These are phyloP conservation scores for Notarius quadriscutis DNA, from an alignment of 2,113 vertebrate genomes.

Conservation along the genomic window DNA sequence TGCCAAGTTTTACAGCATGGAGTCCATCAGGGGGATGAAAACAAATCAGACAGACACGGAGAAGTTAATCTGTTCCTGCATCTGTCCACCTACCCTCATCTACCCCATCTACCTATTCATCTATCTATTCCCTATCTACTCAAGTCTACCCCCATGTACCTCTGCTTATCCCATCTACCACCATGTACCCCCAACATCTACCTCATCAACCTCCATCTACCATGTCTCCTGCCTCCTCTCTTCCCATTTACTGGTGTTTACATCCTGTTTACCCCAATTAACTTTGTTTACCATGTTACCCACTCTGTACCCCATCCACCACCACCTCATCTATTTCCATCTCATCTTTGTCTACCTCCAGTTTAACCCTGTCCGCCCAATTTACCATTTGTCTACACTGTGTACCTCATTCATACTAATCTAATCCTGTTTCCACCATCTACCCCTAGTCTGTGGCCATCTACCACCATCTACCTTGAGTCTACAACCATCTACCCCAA, in stretches of 20 bases:
- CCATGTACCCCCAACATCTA: neutral
- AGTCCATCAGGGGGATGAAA: conserved; percentile 49
- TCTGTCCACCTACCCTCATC: neutral
- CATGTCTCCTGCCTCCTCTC: neutral
- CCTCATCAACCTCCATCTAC: neutral
- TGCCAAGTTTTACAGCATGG: conserved; percentile 51
- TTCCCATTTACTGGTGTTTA: neutral
- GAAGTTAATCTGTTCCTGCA: conserved; percentile 56
- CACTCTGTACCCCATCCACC: neutral
- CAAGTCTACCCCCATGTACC: neutral
- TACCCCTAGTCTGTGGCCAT: neutral
- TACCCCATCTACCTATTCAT: neutral
- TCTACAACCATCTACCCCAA: too few relatives aligned
- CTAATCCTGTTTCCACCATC: neutral
- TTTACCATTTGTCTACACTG: neutral
- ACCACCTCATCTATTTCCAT: neutral
- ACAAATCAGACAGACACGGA: conserved; percentile 48
- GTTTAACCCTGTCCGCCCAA: neutral
- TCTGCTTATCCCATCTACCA: neutral
- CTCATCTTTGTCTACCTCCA: neutral
- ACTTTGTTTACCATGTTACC: neutral
- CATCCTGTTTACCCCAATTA: neutral
- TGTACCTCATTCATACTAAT: neutral
- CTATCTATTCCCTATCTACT: neutral
- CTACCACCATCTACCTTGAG: too few relatives aligned